phyloP scores from a whole-genome alignment of 2,797 vertebrate genomes.

The Sus cebifrons region DNA sequence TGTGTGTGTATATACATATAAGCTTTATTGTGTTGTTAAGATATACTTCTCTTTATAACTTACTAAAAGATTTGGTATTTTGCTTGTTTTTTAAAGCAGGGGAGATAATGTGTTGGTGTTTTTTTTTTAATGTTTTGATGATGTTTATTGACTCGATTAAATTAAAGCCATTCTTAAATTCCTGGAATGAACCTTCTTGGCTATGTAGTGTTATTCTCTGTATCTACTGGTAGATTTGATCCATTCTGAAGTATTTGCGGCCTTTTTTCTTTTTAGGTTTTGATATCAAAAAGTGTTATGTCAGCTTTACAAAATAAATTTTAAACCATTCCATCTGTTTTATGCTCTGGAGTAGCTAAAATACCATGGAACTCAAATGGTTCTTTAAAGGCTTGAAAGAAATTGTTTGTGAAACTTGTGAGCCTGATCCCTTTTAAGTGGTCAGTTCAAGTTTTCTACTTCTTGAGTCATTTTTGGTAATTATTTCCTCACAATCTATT shows the following conservation, averaged over 20 bases:
- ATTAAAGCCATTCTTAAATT: conserved; percentile 28
- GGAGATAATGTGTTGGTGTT: not conserved
- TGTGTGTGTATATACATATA: not conserved
- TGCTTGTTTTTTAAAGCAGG: conserved; percentile 19
- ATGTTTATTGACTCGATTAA: not conserved
- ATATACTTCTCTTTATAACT: conserved; percentile 49
- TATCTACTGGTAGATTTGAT: not conserved
- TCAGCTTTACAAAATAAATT: conserved; percentile 51
- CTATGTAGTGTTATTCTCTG: not conserved
- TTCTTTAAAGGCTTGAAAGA: conserved; percentile 35
- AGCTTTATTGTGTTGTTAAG: conserved; percentile 13
- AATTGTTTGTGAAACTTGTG: not conserved
- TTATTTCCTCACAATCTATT: conserved; percentile 27
- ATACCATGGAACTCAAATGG: not conserved
- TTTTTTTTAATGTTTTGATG: conserved; percentile 2
- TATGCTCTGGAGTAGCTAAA: not conserved
- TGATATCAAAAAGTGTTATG: not conserved
- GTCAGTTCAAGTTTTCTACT: conserved; percentile 5
- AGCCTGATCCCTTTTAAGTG: not conserved
- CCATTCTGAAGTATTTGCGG: not conserved
- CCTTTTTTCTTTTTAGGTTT: conserved; percentile 28
- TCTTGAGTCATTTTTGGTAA: conserved; percentile 38
- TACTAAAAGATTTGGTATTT: conserved; percentile 10
- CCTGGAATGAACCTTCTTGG: not conserved
- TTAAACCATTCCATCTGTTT: conserved; percentile 6